Percentiles rank a stretch among this genome's conserved stretches.
Conservation (phyloP, 2,888 invertebrate species). For the Rhogogaster chlorosoma region DNA sequence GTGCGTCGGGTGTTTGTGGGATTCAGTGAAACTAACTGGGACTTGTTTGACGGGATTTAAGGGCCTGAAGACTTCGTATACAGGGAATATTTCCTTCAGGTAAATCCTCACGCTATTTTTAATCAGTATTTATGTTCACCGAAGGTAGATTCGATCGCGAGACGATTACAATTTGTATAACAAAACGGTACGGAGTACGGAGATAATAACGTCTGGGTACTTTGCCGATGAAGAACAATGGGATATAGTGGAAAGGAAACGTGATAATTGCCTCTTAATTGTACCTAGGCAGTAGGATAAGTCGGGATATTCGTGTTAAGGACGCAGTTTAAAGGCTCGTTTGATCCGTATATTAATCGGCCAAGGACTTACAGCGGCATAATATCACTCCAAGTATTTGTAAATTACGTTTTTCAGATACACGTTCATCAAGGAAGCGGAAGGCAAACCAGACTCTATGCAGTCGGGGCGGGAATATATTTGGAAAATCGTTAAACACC, state of each 20-base stretch:
- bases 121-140: background rate
- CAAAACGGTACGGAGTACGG: background rate
- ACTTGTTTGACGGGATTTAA: background rate
- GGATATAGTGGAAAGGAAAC: background rate
- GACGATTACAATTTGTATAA: background rate
- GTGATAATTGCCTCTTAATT: slow-evolving; percentile 33
- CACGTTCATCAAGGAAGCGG: background rate
- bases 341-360: background rate
- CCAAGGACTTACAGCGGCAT: background rate
- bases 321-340: background rate
- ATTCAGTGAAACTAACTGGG: background rate
- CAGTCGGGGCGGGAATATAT: slow-evolving; percentile 34
- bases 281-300: background rate
- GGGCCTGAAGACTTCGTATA: background rate
- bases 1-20: background rate
- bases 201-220: background rate
- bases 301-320: slow-evolving; percentile 32
- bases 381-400: background rate
- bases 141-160: background rate
- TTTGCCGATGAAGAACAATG: background rate
- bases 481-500: background rate
- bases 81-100: slow-evolving; percentile 7
- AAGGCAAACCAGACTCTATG: background rate
- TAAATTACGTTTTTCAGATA: background rate
- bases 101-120: background rate